phyloP scores from a whole-genome alignment of 1,140 invertebrate species.

The Drosophila leontia region DNA sequence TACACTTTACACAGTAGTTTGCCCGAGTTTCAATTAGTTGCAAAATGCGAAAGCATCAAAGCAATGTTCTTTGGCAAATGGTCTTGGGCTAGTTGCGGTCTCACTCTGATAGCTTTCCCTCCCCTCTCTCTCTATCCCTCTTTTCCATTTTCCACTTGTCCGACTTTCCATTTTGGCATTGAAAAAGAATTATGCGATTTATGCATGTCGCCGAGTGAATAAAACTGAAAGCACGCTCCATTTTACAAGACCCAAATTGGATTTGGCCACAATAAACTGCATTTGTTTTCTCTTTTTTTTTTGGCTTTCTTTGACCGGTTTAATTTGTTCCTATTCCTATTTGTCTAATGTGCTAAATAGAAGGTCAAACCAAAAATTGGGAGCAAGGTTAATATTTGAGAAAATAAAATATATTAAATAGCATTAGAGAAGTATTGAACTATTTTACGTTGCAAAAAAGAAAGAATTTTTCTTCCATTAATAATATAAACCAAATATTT shows the following conservation, averaged over 20 bases:
- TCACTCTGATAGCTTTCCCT: constrained; percentile 38
- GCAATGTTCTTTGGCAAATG: constrained; percentile 32
- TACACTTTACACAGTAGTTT: constrained; percentile 10
- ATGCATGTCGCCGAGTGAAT: constrained; percentile 36
- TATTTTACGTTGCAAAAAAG: too few species aligned
- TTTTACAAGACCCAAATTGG: constrained; percentile 30
- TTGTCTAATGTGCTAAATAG: background rate
- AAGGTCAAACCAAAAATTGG: background rate
- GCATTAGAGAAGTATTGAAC: background rate
- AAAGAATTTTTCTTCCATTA: background rate
- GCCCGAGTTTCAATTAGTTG: constrained; percentile 21
- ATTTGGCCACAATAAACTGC: constrained; percentile 30
- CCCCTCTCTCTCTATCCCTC: too few species aligned
- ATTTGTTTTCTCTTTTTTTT: constrained; percentile 13
- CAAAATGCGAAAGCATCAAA: constrained; percentile 27
- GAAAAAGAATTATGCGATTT: constrained; percentile 40
- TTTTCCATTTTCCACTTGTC: constrained; percentile 27
- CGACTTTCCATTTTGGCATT: constrained; percentile 31
- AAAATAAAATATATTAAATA: background rate
- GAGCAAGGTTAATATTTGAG: background rate
- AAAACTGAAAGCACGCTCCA: constrained; percentile 35
- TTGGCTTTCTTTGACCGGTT: background rate
- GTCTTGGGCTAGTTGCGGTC: constrained; percentile 33
- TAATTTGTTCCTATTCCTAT: too few species aligned
- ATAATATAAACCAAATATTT: background rate